Evolutionary conservation across 1,140 invertebrate genomes (phyloP), one percentile per base, ranked within the genome.

Genomic region (Hylaeus volcanicus): DNA sequence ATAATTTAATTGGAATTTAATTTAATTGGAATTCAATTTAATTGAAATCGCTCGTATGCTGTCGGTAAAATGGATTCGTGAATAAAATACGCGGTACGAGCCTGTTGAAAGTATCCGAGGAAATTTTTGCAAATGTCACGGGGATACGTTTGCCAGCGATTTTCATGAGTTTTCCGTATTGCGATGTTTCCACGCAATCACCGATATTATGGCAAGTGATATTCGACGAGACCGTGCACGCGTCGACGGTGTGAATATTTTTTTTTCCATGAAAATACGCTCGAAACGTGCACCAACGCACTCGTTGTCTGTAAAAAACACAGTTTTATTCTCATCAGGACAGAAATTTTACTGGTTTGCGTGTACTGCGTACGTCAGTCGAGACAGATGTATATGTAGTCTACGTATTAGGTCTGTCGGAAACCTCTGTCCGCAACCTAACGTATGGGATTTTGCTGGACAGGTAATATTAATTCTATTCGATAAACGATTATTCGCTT

Each of bases 1-100:
- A 78, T 78, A 78, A 78, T 78, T 71, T 78, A 77, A 77, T 77
- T 77, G 75, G 55, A 77, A 77, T 79, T 73, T 73, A 73, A 79
- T 72, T 79, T 79, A 79, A 79, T 79, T 79, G 77, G 70, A 79
- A 79, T 79, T 79, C 71, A 73, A 79, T 79, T 79, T 79, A 79
- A 79, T 79, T 79, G 65, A 79, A 79, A 79, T 74, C 77, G 77
- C 51, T 73, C 70, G 70, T 74, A 74, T 12, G 51, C 77, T 61
- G 61, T 70, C 51, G 77, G n/a, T 41, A 53, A 74, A 79, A 79
- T 79, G 77, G 60, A 58, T 56, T 48, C 55, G n/a, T 15, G 60
- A 74, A 79, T 55, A 65, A 74, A 79, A 79, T 65, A 55, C 76
- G 26, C 56, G 9, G 43, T 8, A 15, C 45, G n/a, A 11, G 48